Conservation (phyloP, 2,113 vertebrate species). For the Mus musculus region DNA sequence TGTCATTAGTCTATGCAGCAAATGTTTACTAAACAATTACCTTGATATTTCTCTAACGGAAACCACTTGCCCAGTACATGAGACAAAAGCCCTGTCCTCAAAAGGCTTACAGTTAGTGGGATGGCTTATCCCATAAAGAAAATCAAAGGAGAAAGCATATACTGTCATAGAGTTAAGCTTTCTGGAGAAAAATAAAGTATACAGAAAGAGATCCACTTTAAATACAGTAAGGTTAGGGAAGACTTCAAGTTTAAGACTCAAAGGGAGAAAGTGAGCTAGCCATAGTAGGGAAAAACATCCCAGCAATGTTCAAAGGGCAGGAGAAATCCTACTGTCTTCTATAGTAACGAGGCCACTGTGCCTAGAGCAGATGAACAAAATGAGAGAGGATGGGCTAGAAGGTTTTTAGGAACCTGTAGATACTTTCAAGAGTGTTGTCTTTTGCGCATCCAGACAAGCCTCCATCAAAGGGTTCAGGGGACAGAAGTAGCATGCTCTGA, state of each 20-base stretch:
- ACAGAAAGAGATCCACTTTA: background rate
- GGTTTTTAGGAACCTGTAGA: background rate
- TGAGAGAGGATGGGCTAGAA: background rate
- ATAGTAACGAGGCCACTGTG: background rate
- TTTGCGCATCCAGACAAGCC: background rate
- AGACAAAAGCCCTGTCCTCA: background rate
- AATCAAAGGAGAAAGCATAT: background rate
- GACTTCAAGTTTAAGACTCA: background rate
- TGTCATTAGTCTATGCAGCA: background rate
- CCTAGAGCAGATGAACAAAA: background rate
- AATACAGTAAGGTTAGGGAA: background rate
- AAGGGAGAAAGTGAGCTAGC: background rate
- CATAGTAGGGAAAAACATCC: background rate
- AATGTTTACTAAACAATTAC: background rate
- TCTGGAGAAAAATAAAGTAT: background rate
- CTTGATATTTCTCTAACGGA: background rate
- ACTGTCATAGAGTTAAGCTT: background rate
- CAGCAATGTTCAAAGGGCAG: background rate
- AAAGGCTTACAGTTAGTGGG: background rate
- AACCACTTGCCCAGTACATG: background rate
- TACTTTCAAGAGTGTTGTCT: background rate
- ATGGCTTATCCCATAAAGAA: background rate
- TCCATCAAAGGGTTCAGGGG: background rate
- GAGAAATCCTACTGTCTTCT: rapidly evolving
- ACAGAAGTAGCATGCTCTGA: background rate